These are phyloP conservation scores for Lepidostoma basale DNA, from an alignment of 1,140 invertebrate genomes.

Conservation along the genomic window DNA sequence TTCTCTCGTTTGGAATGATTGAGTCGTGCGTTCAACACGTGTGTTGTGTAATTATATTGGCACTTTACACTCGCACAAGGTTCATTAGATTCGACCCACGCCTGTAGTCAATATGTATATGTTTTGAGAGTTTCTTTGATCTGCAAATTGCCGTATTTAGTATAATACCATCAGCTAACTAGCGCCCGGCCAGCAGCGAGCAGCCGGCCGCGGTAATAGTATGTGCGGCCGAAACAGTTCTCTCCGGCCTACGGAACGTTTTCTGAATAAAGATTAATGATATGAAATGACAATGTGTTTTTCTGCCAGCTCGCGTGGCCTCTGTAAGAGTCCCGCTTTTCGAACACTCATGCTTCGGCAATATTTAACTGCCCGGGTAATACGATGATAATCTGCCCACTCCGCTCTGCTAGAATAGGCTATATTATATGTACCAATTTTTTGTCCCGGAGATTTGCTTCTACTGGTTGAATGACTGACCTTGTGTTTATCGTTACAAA, in stretches of 20 bases:
- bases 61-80: neutral
- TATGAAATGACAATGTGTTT: conserved; percentile 22
- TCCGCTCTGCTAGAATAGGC: too few relatives aligned
- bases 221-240: neutral
- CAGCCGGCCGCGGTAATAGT: neutral
- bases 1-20: neutral
- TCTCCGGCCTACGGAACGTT: neutral
- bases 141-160: conserved; percentile 23
- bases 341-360: conserved; percentile 6
- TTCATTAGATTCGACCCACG: neutral
- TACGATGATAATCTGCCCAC: neutral
- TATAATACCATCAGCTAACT: conserved; percentile 10
- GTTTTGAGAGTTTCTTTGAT: conserved; percentile 18
- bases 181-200: neutral
- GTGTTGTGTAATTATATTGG: neutral
- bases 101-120: too few relatives aligned
- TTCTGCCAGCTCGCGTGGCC: neutral
- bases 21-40: neutral
- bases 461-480: too few relatives aligned
- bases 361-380: conserved; percentile 2
- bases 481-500: too few relatives aligned
- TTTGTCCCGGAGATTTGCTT: too few relatives aligned
- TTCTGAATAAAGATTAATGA: conserved; percentile 28
- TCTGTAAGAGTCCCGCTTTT: conserved; percentile 1
- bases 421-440: too few relatives aligned